Percentiles rank a stretch among this genome's conserved stretches.
phyloP scores from a whole-genome alignment of 1,140 invertebrate species.

The Nephila pilipes region DNA sequence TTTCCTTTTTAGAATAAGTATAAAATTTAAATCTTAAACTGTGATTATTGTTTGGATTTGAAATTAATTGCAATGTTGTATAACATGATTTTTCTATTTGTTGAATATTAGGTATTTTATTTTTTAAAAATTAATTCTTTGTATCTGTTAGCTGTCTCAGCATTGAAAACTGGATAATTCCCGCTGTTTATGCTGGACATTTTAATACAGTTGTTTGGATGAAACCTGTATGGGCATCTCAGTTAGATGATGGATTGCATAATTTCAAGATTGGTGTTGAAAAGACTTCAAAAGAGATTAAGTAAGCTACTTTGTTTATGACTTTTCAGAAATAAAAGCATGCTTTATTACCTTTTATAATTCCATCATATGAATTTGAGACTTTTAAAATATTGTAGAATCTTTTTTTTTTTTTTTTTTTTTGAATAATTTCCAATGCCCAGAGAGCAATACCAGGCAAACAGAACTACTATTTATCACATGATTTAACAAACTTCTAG shows the following conservation, averaged over 20 bases:
- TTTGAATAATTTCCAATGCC: too few species aligned
- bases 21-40: too few species aligned
- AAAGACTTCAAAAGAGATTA: conserved; percentile 59
- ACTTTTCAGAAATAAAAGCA: background rate
- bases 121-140: background rate
- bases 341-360: too few species aligned
- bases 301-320: conserved; percentile 37
- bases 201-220: conserved; percentile 91
- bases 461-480: too few species aligned
- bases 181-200: conserved; percentile 92
- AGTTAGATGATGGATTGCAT: conserved; percentile 66
- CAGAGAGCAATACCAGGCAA: too few species aligned
- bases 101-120: too few species aligned
- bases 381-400: background rate
- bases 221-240: conserved; percentile 91
- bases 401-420: too few species aligned
- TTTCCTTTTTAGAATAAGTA: too few species aligned
- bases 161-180: conserved; percentile 97
- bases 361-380: background rate
- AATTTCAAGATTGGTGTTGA: conserved; percentile 62
- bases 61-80: too few species aligned
- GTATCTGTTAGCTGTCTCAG: conserved; percentile 82
- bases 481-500: too few species aligned
- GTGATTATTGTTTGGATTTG: too few species aligned
- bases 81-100: too few species aligned